Evolutionary conservation across 1,140 invertebrate genomes (phyloP), one percentile per base, ranked within the genome.

Genomic region (Hypothenemus hampei): DNA sequence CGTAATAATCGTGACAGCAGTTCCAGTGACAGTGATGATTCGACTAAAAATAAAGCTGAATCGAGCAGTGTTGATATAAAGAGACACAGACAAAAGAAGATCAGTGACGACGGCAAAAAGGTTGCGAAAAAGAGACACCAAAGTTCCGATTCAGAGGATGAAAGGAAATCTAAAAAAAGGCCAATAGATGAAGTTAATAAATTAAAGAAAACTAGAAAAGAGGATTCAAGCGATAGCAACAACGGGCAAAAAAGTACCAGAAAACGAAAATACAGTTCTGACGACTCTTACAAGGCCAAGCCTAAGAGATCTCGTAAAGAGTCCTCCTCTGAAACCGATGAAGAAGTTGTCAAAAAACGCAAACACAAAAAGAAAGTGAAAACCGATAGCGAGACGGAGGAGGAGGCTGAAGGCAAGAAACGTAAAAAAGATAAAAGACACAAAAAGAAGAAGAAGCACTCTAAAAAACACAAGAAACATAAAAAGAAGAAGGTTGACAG

Each of bases 361-460:
- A 69, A 65, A 47, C 64, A 63, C 35, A 69, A 66, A 46, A 67
- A 67, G 41, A 65, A 67, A 45, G 39, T 56, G 19, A 70, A 73
- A 35, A 66, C 69, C 16, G 63, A 60, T 20, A 70, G 65, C 18
- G 69, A 71, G 7, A 78, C 78, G 65, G 83, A 85, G 41, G 83
- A 82, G 44, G 84, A 86, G 64, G 74, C 82, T 5, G 82, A 83
- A 62, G 76, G 77, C 13, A 87, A 81, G 66, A 83, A 81, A 65
- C 81, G 80, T 61, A 84, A 84, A 57, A 83, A 83, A 49, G 81
- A 83, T 49, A 83, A 83, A 55, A 83, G 83, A 63, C 82, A 84
- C 53, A 83, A 83, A 53, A 83, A 84, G 65, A 81, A 83, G 59
- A 84, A 83, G 68, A 83, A 84, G 64, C 80, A 82, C 58, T 68